Base-by-base conservation (phyloP, 2,797 vertebrate species). In the Eulemur albifrons region DNA sequence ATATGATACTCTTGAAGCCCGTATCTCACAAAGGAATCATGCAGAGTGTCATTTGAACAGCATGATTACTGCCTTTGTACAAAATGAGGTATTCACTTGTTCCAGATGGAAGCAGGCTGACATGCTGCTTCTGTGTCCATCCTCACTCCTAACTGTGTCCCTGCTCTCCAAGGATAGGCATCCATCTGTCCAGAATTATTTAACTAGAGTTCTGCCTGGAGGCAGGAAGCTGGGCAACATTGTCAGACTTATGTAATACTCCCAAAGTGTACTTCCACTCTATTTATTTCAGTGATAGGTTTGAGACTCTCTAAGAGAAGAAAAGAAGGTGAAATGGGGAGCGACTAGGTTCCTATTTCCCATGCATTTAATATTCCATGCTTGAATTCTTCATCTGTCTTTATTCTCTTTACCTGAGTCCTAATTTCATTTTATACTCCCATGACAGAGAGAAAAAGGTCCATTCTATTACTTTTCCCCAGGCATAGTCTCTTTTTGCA, bases 171-270 rank as follows among this genome's bases (percentile, higher is more conserved):
- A 95, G 86, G 92, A 87, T n/a, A 89, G 63, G 50, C n/a, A 94
- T 86, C 92, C 92, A 97, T 97, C 95, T 97, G 93, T 95, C 85
- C 86, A 90, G 82, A 93, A 94, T 83, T 86, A 77, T 84, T 93
- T 79, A 97, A 96, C 85, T 90, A 84, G 54, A 80, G 10, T 70
- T 95, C 75, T 95, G 88, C 92, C 92, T 65, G 35, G 59, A 89
- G 96, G 92, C 85, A 92, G 80, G 61, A 96, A 95, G 90, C 79
- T 57, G 75, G 63, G n/a, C 59, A 84, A 77, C 59, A 25, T 54
- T 40, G 25, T 13, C 35, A 94, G 72, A 32, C 40, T 96, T 97
- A 91, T 27, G 17, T 97, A 96, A 98, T 54, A 57, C 15, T 83
- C 72, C 45, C 88, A 54, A 92, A 95, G 61, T 52, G 12, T 63